Evolutionary conservation across 1,140 invertebrate genomes (phyloP), one percentile per base, ranked within the genome.

Genomic region (Diorhabda sublineata): DNA sequence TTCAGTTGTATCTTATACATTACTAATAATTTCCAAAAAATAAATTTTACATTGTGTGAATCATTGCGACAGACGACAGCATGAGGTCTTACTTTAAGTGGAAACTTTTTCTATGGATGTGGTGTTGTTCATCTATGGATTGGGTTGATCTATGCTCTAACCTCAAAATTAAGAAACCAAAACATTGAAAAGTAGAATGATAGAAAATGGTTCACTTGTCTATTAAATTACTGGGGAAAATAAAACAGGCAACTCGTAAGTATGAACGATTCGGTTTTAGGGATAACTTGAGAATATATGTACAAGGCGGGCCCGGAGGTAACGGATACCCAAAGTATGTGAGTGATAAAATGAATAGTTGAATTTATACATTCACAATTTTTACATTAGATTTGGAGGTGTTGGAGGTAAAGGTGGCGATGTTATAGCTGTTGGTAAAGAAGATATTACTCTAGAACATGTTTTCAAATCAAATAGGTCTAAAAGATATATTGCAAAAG

Each of bases 401-500:
- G 78, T 91, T 6, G 95, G 95, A 42, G 95, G 95, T 0, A 87
- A 88, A 79, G 95, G 95, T 11, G 95, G 95, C 9, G 88, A 91
- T 83, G 87, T 97, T 8, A 89, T 87, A 77, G 82, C 92, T 11
- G 77, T 88, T 47, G 91, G 89, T 0, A 87, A 87, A 70, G 87
- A 92, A 75, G 80, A 81, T 6, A 74, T 87, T 2, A 87, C 83
- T 56, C 80, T 95, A 3, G 81, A 82, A 47, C 82, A 83, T 44
- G 81, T 94, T 5, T 76, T 81, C 9, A 80, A 78, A 62, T 82
- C 82, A 70, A 80, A 84, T 75, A 83, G 85, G 61, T 80, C 80
- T 1, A 89, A 89, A 82, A 83, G 86, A 11, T 81, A 93, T 60
- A 69, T 69, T 2, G 94, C 89, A 8, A 84, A 83, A 11, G 78